These are phyloP conservation scores for Popillia japonica DNA, from an alignment of 1,140 invertebrate genomes.

Conservation along the genomic window DNA sequence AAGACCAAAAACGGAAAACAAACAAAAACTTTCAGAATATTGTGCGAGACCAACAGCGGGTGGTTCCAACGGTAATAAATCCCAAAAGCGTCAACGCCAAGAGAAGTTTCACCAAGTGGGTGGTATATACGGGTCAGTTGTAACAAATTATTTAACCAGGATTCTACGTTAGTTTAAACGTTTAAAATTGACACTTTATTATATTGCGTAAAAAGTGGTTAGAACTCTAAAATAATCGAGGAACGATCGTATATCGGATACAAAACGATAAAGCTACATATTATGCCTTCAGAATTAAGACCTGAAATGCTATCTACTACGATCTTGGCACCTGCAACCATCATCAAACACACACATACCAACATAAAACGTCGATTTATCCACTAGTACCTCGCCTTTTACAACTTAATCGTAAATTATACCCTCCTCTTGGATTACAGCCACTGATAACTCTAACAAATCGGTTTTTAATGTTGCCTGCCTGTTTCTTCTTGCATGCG, in stretches of 20 bases:
- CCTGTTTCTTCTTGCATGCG: no score
- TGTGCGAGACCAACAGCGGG: neutral
- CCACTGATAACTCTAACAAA: conserved; percentile 43
- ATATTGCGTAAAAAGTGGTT: no score
- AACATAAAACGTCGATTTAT: no score
- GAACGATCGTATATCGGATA: neutral
- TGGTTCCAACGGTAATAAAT: neutral
- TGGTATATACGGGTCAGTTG: neutral
- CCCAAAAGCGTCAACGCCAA: neutral
- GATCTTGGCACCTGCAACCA: conserved; percentile 45
- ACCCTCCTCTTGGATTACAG: conserved; percentile 39
- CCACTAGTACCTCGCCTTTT: conserved; percentile 38
- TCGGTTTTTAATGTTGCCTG: conserved; percentile 44
- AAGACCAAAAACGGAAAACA: no score
- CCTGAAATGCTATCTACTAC: conserved; percentile 5
- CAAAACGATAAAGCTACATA: conserved; percentile 40
- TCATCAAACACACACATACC: neutral
- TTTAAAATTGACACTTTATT: no score
- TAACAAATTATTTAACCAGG: no score
- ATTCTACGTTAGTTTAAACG: no score
- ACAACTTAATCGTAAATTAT: conserved; percentile 46
- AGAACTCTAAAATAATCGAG: no score
- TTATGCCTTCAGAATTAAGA: conserved; percentile 45
- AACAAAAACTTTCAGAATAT: no score
- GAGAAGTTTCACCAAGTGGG: neutral